These are phyloP conservation scores for Rhopalosiphum maidis DNA, from an alignment of 1,140 invertebrate species.

Conservation along the genomic window DNA sequence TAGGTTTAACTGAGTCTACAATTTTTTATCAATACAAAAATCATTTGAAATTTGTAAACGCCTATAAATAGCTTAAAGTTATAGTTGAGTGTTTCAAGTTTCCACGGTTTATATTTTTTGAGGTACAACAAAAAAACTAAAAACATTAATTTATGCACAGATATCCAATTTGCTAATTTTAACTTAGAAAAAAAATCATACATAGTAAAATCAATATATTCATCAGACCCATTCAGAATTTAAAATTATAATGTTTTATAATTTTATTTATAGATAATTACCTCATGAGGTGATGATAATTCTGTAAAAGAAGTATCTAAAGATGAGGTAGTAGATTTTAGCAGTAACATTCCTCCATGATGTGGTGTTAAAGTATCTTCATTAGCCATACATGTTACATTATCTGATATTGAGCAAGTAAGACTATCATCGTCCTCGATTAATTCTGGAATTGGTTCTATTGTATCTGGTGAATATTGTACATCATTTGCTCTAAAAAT, in stretches of 20 bases:
- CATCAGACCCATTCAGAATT: no score
- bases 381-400: conserved; percentile 41
- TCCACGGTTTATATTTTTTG: no score
- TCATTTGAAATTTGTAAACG: no score
- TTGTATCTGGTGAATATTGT: conserved; percentile 44
- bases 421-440: conserved; percentile 45
- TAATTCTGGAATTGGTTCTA: conserved; percentile 49
- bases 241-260: background rate
- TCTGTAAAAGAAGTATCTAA: conserved; percentile 61
- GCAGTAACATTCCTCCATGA: conserved; percentile 41
- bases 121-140: no score
- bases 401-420: conserved; percentile 52
- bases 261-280: conserved; percentile 47
- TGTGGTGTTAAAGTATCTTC: conserved; percentile 38
- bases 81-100: no score
- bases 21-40: no score
- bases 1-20: no score
- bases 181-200: background rate
- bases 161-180: no score
- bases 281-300: conserved; percentile 60
- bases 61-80: no score
- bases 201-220: no score
- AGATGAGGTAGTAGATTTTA: conserved; percentile 60
- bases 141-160: no score
- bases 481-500: conserved; percentile 29